Evolutionary conservation across 2,113 vertebrate genomes (phyloP), one percentile per base, ranked within the genome.

Genomic region (Erythrolamprus reginae): DNA sequence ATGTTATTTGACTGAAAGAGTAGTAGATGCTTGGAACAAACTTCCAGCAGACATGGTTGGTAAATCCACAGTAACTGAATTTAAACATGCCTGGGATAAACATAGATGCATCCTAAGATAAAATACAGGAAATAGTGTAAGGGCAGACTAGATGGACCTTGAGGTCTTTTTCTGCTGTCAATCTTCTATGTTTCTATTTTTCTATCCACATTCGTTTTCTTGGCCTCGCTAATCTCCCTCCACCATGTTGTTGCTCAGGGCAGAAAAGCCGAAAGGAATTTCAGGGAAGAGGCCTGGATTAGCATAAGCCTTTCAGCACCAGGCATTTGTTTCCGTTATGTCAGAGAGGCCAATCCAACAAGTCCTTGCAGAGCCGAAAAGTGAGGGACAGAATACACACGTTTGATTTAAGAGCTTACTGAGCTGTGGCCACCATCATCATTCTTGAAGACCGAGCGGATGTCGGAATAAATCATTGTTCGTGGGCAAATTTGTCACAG

Each of bases 391-490:
- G 50, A 58, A 83, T 53, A 77, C 91, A 93, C 9, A 93, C 91
- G 86, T 95, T 93, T 94, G 82, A 94, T 93, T 95, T 93, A 90
- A 91, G 0, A 1, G 95, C 89, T 88, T 92, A 47, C 0, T 9
- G 9, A 89, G 9, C 48, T 56, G 91, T 70, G 55, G 92, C 82
- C 53, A 89, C 88, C 90, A 47, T 93, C 92, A 95, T 85, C 93
- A 93, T 94, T 93, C 84, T 91, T 65, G 50, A 23, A n/a, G 1
- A 26, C 2, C 56, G 93, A 93, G 56, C 47, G 61, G 28, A 82
- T 90, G 65, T 90, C 88, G 87, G 84, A 93, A 92, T 93, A 92
- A 94, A 91, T 93, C 86, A 87, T 93, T 90, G 13, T 92, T 85
- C 26, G 92, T 65, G 53, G 89, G 38, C 90, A 53, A 52, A 86